These are phyloP conservation scores for Polypedilum pembai DNA, from an alignment of 1,140 invertebrate genomes.

Conservation along the genomic window DNA sequence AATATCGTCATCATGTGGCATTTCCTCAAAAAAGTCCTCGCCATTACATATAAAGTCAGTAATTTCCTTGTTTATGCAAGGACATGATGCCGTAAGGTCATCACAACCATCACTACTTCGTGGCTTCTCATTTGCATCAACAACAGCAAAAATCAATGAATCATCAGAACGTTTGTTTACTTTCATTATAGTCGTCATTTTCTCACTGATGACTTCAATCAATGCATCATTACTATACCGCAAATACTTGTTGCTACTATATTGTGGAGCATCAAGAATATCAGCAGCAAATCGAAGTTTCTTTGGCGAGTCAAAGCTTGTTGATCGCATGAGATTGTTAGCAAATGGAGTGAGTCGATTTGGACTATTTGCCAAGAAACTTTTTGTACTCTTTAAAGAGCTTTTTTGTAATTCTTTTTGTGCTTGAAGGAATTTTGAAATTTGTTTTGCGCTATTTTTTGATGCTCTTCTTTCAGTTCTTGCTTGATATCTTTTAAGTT, in stretches of 20 bases:
- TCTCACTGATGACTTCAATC: conserved; percentile 48
- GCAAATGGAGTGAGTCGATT: conserved; percentile 34
- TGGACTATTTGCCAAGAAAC: conserved; percentile 31
- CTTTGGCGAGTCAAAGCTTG: conserved; percentile 72
- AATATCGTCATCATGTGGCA: not conserved
- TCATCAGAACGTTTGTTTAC: conserved; percentile 41
- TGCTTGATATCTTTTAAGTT: conserved; percentile 48
- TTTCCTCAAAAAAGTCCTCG: conserved; percentile 20
- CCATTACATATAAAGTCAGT: conserved; percentile 20
- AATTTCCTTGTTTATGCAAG: conserved; percentile 42
- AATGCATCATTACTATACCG: conserved; percentile 51
- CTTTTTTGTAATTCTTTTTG: conserved; percentile 49
- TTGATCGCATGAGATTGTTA: conserved; percentile 48
- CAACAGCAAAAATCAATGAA: conserved; percentile 35
- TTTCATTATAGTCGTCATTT: conserved; percentile 35
- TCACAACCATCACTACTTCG: conserved; percentile 32
- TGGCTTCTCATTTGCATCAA: conserved; percentile 21
- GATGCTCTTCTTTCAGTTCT: conserved; percentile 45
- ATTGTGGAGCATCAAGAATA: conserved; percentile 56
- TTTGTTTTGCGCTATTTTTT: conserved; percentile 34
- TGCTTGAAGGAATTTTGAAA: conserved; percentile 30
- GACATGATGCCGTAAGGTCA: conserved; percentile 43
- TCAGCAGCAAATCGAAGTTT: conserved; percentile 66
- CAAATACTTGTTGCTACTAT: conserved; percentile 44
- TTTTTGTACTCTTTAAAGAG: conserved; percentile 50